A percentile compares a stretch with the other conserved stretches of the same genome.
These are phyloP conservation scores for Dolichallabes microphthalmus DNA, from an alignment of 2,113 vertebrate genomes.

Conservation along the genomic window DNA sequence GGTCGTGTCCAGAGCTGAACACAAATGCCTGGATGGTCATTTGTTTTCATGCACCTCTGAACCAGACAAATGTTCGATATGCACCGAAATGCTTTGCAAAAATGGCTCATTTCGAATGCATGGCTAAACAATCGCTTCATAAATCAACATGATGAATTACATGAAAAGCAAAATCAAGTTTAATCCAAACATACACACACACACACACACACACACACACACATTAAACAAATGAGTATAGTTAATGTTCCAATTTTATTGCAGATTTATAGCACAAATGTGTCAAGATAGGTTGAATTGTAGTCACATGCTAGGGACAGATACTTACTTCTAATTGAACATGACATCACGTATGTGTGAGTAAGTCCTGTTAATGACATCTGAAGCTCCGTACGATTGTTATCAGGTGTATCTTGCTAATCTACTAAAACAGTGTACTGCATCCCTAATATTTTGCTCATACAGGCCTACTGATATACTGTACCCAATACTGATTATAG, in stretches of 20 bases:
- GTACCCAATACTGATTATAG: not conserved
- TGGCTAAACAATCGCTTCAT: constrained; percentile 24
- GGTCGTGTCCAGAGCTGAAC: constrained; percentile 12
- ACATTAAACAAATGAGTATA: not conserved
- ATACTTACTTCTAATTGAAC: not conserved
- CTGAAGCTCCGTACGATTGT: not conserved
- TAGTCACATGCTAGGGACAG: not conserved
- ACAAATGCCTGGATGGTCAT: constrained; percentile 25
- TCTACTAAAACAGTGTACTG: not conserved
- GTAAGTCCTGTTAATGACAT: not conserved
- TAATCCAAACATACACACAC: not conserved
- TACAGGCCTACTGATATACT: not conserved
- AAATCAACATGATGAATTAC: constrained; percentile 17
- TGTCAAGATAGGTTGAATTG: not conserved
- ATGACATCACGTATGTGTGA: not conserved
- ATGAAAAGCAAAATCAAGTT: constrained; percentile 4
- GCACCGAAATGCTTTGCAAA: not conserved
- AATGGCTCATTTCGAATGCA: not conserved
- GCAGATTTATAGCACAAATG: too few species aligned
- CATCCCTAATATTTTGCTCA: not conserved
- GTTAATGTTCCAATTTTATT: not conserved
- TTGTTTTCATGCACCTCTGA: constrained; percentile 44
- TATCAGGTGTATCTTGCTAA: not conserved
- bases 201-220: too few species aligned
- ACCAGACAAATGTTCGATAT: constrained; percentile 15